Percentiles rank a stretch among this genome's conserved stretches.
Conservation (phyloP, 1,140 invertebrate species). For the Heliconius nattereri region DNA sequence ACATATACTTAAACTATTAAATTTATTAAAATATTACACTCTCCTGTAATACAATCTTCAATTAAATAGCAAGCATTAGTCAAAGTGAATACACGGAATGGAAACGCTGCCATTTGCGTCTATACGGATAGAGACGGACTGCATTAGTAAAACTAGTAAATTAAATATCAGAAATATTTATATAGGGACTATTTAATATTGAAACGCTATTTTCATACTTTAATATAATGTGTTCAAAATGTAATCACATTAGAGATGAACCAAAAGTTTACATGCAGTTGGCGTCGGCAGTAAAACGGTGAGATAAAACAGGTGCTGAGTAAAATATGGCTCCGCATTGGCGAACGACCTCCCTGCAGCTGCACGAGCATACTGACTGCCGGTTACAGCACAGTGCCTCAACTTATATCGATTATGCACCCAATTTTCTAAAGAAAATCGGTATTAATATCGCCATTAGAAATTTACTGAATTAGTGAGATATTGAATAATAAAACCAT, state of each 20-base stretch:
- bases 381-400: conserved; percentile 7
- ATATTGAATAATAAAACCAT: too few relatives aligned
- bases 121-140: neutral
- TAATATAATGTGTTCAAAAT: neutral
- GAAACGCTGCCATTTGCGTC: neutral
- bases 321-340: conserved; percentile 66
- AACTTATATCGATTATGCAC: neutral
- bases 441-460: neutral
- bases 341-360: conserved; percentile 55
- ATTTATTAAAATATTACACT: too few relatives aligned
- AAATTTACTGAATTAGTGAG: neutral
- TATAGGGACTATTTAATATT: neutral
- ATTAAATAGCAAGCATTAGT: neutral
- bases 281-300: conserved; percentile 26
- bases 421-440: conserved; percentile 4
- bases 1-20: too few relatives aligned
- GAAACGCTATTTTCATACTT: neutral
- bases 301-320: conserved; percentile 63
- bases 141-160: neutral
- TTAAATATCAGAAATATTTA: neutral
- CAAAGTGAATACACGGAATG: neutral
- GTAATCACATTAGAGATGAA: conserved; percentile 10
- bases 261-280: conserved; percentile 28
- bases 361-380: conserved; percentile 24
- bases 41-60: too few relatives aligned